These are phyloP conservation scores for Tenthredo amoena DNA, from an alignment of 2,888 invertebrate species.

Conservation along the genomic window DNA sequence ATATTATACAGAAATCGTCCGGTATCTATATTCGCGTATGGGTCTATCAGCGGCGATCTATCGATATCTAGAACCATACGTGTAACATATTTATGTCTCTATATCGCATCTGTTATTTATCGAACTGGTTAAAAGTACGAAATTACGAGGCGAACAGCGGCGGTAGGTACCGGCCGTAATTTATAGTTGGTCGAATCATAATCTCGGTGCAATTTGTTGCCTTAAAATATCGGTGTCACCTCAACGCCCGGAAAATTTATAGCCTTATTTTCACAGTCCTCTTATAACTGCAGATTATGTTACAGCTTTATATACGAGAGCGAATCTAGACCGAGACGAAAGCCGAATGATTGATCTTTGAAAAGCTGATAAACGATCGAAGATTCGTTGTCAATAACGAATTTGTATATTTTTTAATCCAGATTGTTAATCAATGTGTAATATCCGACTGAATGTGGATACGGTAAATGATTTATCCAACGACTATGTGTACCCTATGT, in stretches of 20 bases:
- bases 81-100: not conserved
- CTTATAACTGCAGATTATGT: not conserved
- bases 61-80: not conserved
- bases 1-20: not conserved
- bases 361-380: no score
- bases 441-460: not conserved
- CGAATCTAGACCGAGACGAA: not conserved
- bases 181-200: constrained; percentile 39
- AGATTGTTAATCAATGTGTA: not conserved
- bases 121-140: not conserved
- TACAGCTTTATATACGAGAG: not conserved
- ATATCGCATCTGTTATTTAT: constrained; percentile 6
- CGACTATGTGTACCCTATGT: not conserved
- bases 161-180: not conserved
- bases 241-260: constrained; percentile 30
- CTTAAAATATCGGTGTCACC: constrained; percentile 40
- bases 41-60: constrained; percentile 1
- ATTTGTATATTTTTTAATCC: not conserved
- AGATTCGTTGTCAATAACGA: no score
- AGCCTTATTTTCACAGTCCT: not conserved
- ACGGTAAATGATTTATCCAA: not conserved
- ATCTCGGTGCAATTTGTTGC: constrained; percentile 36
- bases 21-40: not conserved
- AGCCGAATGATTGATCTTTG: no score
- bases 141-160: not conserved